Conservation (phyloP, 30 jellyfish, hydroid and myxozoan species). For the Hydractinia echinata region DNA sequence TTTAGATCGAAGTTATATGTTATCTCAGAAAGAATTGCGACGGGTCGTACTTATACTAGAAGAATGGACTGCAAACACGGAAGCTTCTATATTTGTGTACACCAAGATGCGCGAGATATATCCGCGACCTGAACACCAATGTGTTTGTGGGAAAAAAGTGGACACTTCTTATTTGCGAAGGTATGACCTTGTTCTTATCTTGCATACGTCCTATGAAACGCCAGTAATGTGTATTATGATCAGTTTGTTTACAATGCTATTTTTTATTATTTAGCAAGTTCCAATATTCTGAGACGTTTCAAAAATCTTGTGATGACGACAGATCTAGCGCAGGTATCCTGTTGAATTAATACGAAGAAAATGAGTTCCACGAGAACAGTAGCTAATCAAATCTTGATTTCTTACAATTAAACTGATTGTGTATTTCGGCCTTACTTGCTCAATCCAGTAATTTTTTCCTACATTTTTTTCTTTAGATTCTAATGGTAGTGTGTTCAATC, state of each 20-base stretch:
- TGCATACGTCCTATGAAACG: background rate
- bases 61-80: constrained; percentile 5
- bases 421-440: too few relatives aligned
- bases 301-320: background rate
- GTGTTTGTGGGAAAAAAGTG: constrained; percentile 1
- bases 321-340: background rate
- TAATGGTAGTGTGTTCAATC: too few relatives aligned
- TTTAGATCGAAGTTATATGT: background rate
- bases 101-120: constrained; percentile 8
- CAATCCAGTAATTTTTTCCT: too few relatives aligned
- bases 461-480: too few relatives aligned
- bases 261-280: too few relatives aligned
- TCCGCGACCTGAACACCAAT: constrained; percentile 18
- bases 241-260: too few relatives aligned
- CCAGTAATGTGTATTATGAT: background rate
- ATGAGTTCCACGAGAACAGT: too few relatives aligned
- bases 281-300: too few relatives aligned
- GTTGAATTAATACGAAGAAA: too few relatives aligned
- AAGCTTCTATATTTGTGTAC: constrained; percentile 12
- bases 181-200: background rate
- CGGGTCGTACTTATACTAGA: constrained; percentile 8
- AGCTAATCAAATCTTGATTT: too few relatives aligned
- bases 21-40: constrained; percentile 18
- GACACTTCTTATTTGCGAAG: too few relatives aligned
- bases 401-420: too few relatives aligned